phyloP scores from a whole-genome alignment of 2,888 invertebrate genomes.

The Cosmia trapezina region DNA sequence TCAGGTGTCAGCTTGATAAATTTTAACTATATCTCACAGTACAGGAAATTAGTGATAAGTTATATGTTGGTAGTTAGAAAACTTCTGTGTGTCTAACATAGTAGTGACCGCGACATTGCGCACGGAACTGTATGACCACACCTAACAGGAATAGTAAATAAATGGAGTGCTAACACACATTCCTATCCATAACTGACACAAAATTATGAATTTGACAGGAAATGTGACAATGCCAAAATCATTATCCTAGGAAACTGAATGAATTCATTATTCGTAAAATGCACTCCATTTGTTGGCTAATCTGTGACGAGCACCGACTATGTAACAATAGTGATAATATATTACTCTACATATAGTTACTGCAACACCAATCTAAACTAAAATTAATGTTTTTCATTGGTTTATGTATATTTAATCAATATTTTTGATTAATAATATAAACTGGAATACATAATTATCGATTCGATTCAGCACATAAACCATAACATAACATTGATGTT shows the following conservation, averaged over 20 bases:
- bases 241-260: background rate
- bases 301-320: slow-evolving; percentile 62
- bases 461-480: slow-evolving; percentile 54
- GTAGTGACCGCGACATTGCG: slow-evolving; percentile 43
- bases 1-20: slow-evolving; percentile 77
- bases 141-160: slow-evolving; percentile 30
- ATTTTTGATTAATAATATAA: slow-evolving; percentile 54
- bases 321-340: slow-evolving; percentile 66
- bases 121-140: slow-evolving; percentile 51
- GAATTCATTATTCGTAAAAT: slow-evolving; percentile 4
- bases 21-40: slow-evolving; percentile 89
- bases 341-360: slow-evolving; percentile 67
- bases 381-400: slow-evolving; percentile 65
- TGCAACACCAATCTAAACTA: slow-evolving; percentile 69
- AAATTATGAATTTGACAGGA: background rate
- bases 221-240: background rate
- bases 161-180: slow-evolving; percentile 38
- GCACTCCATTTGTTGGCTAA: slow-evolving; percentile 55
- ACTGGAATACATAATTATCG: slow-evolving; percentile 30
- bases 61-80: slow-evolving; percentile 85
- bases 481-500: slow-evolving; percentile 63
- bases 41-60: slow-evolving; percentile 89
- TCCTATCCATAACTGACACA: background rate
- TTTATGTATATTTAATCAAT: slow-evolving; percentile 60
- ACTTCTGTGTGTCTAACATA: slow-evolving; percentile 77